Evolutionary conservation across 2,113 vertebrate genomes (phyloP).

Genomic region (Chiloscyllium plagiosum): DNA sequence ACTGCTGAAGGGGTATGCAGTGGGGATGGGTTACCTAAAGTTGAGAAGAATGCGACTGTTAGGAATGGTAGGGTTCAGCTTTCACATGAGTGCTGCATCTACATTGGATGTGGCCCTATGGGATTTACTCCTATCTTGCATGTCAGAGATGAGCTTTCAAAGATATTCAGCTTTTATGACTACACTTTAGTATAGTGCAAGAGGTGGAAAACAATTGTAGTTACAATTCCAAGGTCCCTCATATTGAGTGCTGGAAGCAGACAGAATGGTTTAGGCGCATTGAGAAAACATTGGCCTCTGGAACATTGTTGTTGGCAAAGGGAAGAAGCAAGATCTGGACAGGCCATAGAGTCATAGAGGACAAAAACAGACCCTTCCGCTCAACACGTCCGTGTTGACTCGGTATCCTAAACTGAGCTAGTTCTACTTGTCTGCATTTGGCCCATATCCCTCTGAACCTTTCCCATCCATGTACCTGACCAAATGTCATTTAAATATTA

Average conservation of each 20-base stretch:
- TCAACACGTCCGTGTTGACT: no score
- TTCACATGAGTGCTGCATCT: not conserved
- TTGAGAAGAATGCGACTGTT: not conserved
- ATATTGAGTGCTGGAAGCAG: not conserved
- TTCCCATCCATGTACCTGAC: no score
- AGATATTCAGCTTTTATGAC: not conserved
- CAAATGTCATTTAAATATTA: no score
- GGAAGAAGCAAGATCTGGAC: not conserved
- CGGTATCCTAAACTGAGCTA: no score
- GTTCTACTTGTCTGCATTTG: no score
- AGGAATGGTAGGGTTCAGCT: not conserved
- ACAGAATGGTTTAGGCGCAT: not conserved
- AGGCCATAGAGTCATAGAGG: not conserved
- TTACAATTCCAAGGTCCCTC: not conserved
- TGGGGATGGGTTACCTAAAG: not conserved
- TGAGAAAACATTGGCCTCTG: not conserved
- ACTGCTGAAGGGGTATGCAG: not conserved
- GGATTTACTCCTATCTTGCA: not conserved
- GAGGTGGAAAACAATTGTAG: not conserved
- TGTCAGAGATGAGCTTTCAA: not conserved
- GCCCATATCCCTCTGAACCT: no score
- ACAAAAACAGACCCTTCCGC: no score
- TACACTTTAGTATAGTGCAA: not conserved
- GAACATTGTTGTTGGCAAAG: not conserved
- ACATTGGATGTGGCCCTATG: not conserved